These are phyloP conservation scores for Falcunculus frontatus DNA, from an alignment of 2,113 vertebrate genomes.

Conservation along the genomic window DNA sequence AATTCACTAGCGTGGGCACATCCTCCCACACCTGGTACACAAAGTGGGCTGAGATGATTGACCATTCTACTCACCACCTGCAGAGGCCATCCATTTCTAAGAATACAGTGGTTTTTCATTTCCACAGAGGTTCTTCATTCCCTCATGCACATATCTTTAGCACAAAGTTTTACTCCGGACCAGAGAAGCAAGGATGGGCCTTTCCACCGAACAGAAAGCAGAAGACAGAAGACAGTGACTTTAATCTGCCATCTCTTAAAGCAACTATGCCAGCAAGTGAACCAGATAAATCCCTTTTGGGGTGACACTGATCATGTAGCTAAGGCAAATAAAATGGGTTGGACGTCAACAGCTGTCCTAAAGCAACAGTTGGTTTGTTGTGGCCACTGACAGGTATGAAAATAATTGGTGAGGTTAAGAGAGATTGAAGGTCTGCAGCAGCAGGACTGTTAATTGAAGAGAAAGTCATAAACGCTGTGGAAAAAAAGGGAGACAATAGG, in stretches of 20 bases:
- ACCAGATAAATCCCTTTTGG: neutral
- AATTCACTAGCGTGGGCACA: neutral
- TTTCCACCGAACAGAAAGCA: neutral
- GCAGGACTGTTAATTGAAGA: neutral
- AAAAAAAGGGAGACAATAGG: neutral
- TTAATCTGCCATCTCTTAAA: neutral
- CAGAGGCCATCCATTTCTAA: neutral
- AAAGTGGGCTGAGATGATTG: neutral
- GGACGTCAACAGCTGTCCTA: neutral
- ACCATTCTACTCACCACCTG: neutral
- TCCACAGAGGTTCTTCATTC: neutral
- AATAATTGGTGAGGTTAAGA: neutral
- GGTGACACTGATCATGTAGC: neutral
- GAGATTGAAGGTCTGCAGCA: neutral
- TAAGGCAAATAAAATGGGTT: neutral
- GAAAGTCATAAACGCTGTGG: neutral
- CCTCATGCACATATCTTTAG: neutral
- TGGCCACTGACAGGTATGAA: neutral
- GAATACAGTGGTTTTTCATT: neutral
- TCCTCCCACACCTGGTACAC: neutral
- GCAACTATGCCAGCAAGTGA: neutral
- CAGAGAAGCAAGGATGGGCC: neutral
- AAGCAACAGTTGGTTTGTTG: neutral
- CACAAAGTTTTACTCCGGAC: neutral
- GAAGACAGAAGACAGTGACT: neutral